These are phyloP conservation scores for Drosophila macrospina DNA, from an alignment of 2,888 invertebrate genomes.

Conservation along the genomic window DNA sequence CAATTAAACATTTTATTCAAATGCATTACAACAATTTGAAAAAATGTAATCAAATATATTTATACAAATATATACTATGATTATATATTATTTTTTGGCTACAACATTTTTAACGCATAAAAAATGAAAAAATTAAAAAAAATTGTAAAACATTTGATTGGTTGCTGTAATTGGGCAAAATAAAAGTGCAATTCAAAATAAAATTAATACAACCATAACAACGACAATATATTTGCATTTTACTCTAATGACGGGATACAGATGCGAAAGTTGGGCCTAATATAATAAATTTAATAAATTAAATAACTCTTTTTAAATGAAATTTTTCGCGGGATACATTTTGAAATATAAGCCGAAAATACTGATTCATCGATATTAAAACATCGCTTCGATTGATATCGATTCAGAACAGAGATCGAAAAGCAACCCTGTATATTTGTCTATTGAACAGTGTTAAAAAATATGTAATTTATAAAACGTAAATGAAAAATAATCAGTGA, in stretches of 20 bases:
- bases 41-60: constrained; percentile 49
- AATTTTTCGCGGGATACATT: too few relatives aligned
- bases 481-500: neutral
- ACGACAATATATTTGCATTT: constrained; percentile 31
- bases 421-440: neutral
- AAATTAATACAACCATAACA: constrained; percentile 67
- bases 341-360: too few relatives aligned
- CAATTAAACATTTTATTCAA: constrained; percentile 53
- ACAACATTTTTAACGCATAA: constrained; percentile 63
- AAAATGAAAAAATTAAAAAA: constrained; percentile 59
- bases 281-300: too few relatives aligned
- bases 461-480: neutral
- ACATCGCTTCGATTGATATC: neutral
- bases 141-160: constrained; percentile 72
- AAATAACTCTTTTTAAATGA: too few relatives aligned
- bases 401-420: neutral
- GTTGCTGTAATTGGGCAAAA: constrained; percentile 69
- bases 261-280: neutral
- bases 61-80: constrained; percentile 50
- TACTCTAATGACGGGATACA: neutral
- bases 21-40: constrained; percentile 46
- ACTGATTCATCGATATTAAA: too few relatives aligned
- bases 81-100: constrained; percentile 66
- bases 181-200: constrained; percentile 78
- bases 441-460: neutral